Percentiles rank a stretch among this genome's conserved stretches.
These are phyloP conservation scores for Pentamera pediparva DNA, from an alignment of 53 echinoderm and acorn worm species.

Conservation along the genomic window DNA sequence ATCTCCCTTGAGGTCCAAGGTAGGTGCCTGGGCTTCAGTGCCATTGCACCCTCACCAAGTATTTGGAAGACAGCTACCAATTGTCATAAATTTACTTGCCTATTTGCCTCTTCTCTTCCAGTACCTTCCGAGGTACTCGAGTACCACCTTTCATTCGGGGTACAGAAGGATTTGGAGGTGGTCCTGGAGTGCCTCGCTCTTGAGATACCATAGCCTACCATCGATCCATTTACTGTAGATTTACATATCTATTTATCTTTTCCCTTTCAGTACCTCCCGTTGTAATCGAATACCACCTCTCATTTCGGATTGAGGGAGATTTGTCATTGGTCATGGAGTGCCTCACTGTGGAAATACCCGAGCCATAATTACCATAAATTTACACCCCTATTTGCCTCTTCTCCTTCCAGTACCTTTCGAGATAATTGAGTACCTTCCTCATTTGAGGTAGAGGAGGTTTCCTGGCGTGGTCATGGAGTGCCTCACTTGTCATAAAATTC, in stretches of 20 bases:
- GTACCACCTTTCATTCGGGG: conserved; percentile 31
- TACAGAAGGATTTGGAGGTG: conserved; percentile 52
- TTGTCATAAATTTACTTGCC: no score
- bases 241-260: no score
- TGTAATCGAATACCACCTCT: conserved; percentile 17
- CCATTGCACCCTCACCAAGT: no score
- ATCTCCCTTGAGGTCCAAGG: no score
- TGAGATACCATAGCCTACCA: conserved; percentile 77
- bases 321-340: conserved; percentile 61
- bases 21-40: no score
- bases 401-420: conserved; percentile 48
- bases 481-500: no score
- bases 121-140: conserved; percentile 48
- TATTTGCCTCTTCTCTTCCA: conserved; percentile 24
- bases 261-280: conserved; percentile 56
- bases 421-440: conserved; percentile 14
- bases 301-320: conserved; percentile 56
- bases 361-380: no score
- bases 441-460: conserved; percentile 52
- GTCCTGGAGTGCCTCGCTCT: conserved; percentile 58
- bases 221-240: no score
- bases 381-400: neutral
- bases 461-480: conserved; percentile 62
- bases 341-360: conserved; percentile 55
- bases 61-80: no score